Evolutionary conservation across 2,797 vertebrate species (phyloP).

Genomic region (Acanthopagrus latus): DNA sequence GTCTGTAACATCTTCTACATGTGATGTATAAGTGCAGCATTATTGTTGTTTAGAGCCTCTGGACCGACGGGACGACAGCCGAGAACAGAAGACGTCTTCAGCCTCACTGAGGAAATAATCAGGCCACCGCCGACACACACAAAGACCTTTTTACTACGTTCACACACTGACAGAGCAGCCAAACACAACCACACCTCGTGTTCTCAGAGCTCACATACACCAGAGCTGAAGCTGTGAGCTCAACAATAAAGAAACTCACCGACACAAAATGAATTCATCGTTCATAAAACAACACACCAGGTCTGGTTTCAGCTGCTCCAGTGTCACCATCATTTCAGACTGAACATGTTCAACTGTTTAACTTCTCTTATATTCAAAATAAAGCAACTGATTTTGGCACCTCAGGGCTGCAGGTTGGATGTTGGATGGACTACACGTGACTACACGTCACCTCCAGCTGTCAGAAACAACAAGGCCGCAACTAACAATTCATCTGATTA

Average conservation of each 20-base stretch:
- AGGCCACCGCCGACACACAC: slow-evolving; percentile 9
- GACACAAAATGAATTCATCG: background rate
- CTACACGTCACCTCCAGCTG: no score
- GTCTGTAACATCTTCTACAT: background rate
- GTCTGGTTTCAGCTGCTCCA: no score
- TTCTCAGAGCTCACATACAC: background rate
- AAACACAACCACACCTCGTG: background rate
- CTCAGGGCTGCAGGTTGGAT: no score
- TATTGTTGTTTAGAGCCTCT: background rate
- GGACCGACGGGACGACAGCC: background rate
- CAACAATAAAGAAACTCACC: background rate
- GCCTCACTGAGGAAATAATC: background rate
- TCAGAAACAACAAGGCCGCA: no score
- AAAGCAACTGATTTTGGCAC: no score
- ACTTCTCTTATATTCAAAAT: no score
- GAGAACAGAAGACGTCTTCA: background rate
- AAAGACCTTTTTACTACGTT: slow-evolving; percentile 9
- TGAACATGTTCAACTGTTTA: no score
- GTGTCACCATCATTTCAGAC: no score
- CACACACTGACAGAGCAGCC: background rate
- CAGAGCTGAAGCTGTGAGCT: background rate
- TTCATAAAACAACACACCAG: background rate
- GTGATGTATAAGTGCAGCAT: background rate
- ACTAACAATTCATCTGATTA: no score
- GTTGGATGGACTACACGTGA: no score